Conservation (phyloP, 2,888 invertebrate genomes). For the Sinopyrophorus schimmeli region DNA sequence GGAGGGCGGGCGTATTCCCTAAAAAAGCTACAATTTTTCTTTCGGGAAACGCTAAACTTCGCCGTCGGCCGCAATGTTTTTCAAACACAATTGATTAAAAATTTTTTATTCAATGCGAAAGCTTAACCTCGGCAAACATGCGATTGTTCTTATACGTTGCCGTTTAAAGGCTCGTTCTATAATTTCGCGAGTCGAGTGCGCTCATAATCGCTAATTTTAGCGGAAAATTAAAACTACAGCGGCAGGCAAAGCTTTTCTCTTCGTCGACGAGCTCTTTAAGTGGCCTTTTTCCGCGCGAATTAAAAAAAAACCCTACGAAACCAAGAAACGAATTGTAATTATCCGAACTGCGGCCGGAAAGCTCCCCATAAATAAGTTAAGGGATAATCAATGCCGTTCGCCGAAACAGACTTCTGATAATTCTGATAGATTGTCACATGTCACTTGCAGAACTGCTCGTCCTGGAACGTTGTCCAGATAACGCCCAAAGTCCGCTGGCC, state of each 20-base stretch:
- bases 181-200: slow-evolving; percentile 27
- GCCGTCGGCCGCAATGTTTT: too few relatives aligned
- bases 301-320: too few relatives aligned
- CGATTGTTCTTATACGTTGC: slow-evolving; percentile 26
- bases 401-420: slow-evolving; percentile 25
- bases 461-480: slow-evolving; percentile 27
- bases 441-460: slow-evolving; percentile 23
- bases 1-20: too few relatives aligned
- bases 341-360: slow-evolving; percentile 1
- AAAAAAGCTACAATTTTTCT: too few relatives aligned
- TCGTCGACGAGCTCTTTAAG: slow-evolving; percentile 10
- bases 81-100: too few relatives aligned
- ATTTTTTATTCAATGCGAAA: too few relatives aligned
- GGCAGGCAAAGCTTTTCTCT: slow-evolving; percentile 15
- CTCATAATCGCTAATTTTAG: slow-evolving; percentile 30
- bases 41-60: too few relatives aligned
- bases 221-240: slow-evolving; percentile 29
- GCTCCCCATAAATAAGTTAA: slow-evolving; percentile 24
- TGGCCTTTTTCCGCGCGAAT: slow-evolving; percentile 1
- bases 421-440: slow-evolving; percentile 28
- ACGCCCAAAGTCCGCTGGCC: slow-evolving; percentile 18
- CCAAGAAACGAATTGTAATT: too few relatives aligned
- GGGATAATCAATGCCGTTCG: slow-evolving; percentile 25
- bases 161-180: slow-evolving; percentile 26
- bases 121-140: slow-evolving; percentile 29